Evolutionary conservation across 1,140 invertebrate species (phyloP).

Genomic region (Drosophila cardini): DNA sequence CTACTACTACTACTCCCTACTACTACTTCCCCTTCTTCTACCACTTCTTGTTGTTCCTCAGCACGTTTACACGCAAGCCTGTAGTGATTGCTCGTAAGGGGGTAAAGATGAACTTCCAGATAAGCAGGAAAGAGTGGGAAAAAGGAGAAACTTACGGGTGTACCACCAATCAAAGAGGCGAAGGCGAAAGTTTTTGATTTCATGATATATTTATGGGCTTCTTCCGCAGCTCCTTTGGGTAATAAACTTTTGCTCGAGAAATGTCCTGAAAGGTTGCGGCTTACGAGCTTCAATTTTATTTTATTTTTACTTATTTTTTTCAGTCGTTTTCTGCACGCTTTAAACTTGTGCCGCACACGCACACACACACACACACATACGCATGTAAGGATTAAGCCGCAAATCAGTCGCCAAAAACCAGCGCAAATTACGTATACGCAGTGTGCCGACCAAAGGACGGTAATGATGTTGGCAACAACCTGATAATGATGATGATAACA

Average conservation of each 20-base stretch:
- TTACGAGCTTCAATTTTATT: conserved; percentile 16
- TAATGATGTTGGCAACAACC: background rate
- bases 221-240: conserved; percentile 75
- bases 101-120: background rate
- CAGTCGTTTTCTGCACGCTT: conserved; percentile 21
- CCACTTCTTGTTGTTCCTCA: conserved; percentile 28
- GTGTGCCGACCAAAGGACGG: background rate
- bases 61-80: conserved; percentile 69
- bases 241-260: conserved; percentile 65
- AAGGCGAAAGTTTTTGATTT: conserved; percentile 79
- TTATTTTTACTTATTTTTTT: background rate
- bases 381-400: conserved; percentile 14
- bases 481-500: conserved; percentile 11
- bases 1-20: conserved; percentile 34
- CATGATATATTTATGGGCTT: conserved; percentile 81
- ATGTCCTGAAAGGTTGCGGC: conserved; percentile 39
- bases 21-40: conserved; percentile 25
- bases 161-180: conserved; percentile 65
- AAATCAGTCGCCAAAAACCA: conserved; percentile 4
- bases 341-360: conserved; percentile 39
- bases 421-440: conserved; percentile 8
- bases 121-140: background rate
- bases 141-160: background rate
- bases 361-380: too few species aligned
- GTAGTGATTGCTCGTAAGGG: conserved; percentile 21